phyloP scores from a whole-genome alignment of 2,113 vertebrate genomes.

The Apteryx owenii region DNA sequence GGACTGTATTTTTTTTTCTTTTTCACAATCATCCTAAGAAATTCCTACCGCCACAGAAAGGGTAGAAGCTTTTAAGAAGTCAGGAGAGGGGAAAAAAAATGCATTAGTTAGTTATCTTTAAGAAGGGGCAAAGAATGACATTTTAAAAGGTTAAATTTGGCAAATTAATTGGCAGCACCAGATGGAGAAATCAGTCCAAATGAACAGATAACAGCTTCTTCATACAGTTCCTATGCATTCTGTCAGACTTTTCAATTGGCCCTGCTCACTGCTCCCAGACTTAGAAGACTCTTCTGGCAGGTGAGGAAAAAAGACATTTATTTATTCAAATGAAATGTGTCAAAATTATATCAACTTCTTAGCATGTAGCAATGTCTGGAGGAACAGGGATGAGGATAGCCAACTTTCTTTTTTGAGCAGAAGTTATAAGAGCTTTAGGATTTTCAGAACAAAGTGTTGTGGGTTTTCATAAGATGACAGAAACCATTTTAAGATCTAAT shows the following conservation, averaged over 20 bases:
- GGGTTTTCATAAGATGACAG: constrained; percentile 19
- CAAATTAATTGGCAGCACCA: constrained; percentile 73
- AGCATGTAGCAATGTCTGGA: not conserved
- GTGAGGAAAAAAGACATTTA: not conserved
- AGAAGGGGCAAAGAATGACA: constrained; percentile 50
- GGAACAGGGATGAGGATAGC: not conserved
- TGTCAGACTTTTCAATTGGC: not conserved
- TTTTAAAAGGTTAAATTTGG: constrained; percentile 74
- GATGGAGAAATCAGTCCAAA: constrained; percentile 56
- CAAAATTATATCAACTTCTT: not conserved
- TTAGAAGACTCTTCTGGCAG: not conserved
- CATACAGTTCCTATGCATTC: not conserved
- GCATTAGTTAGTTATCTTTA: constrained; percentile 54
- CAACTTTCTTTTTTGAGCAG: not conserved
- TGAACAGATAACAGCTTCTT: not conserved
- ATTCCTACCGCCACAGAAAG: not conserved
- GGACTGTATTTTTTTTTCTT: not conserved
- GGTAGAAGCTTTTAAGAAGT: constrained; percentile 19
- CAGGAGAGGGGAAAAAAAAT: not conserved
- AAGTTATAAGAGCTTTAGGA: not conserved
- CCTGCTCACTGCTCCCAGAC: not conserved
- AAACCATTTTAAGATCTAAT: constrained; percentile 49
- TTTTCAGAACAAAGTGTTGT: constrained; percentile 9
- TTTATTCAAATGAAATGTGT: not conserved
- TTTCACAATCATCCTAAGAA: not conserved